Evolutionary conservation across 2,113 vertebrate species (phyloP), one percentile per base, ranked within the genome.

Genomic region (Etheostoma spectabile): DNA sequence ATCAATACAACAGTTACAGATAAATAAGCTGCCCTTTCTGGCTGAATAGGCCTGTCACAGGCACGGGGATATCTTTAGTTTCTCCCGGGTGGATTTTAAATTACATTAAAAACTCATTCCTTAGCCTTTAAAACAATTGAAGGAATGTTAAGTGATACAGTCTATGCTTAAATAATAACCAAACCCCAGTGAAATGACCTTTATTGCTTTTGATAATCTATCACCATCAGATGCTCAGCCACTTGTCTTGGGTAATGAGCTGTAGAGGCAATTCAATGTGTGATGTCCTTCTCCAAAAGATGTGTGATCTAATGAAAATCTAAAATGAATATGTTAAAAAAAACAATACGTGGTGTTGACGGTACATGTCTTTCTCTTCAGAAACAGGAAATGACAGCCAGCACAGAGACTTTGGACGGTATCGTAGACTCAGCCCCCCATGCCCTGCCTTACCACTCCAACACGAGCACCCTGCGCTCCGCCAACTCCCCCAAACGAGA

Each of bases 391-490:
- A 96, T 95, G 91, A 96, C 93, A 0, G 95, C 96, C 78, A 98
- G 97, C 66, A 93, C 95, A 48, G 97, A 99, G 90, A 94, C 96
- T 55, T 77, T 97, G 49, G 93, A 95, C 46, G 80, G 53, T 4
- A 56, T 87, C 2, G 0, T 33, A 13, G 93, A 94, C 69, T 75
- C 88, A 0, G 95, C 94, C 22, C 97, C 96, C 0, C 97, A 98
- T 90, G 96, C 97, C 0, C 95, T 99, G 92, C 96, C 97, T 8
- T 99, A 98, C 80, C 97, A 97, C 4, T 97, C 97, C 78, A 95
- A 94, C 84, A 93, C 96, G 42, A 91, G 86, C 87, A 93, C 93
- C 72, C 86, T 97, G 67, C 93, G 95, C 72, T 93, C 97, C 2
- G 38, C 22, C 10, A 96, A 93, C 77, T 99, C 98, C 57, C 97